A percentile compares a stretch with the other conserved stretches of the same genome.
These are phyloP conservation scores for Caretta caretta DNA, from an alignment of 2,113 vertebrate genomes.

Conservation along the genomic window DNA sequence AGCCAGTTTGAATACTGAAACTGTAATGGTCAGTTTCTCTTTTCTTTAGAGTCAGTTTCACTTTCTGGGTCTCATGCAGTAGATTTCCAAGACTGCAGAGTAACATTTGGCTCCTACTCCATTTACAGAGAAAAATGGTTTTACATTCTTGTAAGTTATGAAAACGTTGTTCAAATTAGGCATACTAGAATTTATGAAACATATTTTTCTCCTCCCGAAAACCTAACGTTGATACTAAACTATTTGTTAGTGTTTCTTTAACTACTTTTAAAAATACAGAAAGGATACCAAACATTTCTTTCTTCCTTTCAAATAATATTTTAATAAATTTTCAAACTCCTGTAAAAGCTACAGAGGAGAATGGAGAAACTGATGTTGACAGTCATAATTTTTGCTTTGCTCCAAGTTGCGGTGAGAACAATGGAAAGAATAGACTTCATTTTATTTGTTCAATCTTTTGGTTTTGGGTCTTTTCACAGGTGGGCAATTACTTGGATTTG, in stretches of 20 bases:
- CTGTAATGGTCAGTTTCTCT: not conserved
- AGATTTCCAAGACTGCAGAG: not conserved
- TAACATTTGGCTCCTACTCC: not conserved
- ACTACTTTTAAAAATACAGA: not conserved
- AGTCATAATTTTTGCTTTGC: not conserved
- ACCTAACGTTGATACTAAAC: not conserved
- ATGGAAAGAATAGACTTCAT: not conserved
- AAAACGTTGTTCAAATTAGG: not conserved
- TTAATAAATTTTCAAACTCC: not conserved
- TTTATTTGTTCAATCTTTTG: slow-evolving; percentile 15
- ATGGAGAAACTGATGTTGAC: not conserved
- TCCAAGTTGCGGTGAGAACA: slow-evolving; percentile 14
- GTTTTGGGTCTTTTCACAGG: slow-evolving; percentile 55
- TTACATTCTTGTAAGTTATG: not conserved
- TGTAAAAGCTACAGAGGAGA: not conserved
- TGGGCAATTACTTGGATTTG: slow-evolving; percentile 69
- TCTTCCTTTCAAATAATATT: slow-evolving; percentile 36
- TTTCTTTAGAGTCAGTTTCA: not conserved
- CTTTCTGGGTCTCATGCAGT: not conserved
- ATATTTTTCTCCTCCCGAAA: not conserved
- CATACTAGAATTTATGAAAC: not conserved
- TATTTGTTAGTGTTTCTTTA: slow-evolving; percentile 17
- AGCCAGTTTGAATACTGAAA: slow-evolving; percentile 7
- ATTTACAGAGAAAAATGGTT: not conserved
- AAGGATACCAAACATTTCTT: not conserved